phyloP scores from a whole-genome alignment of 2,113 vertebrate genomes.

The Hippocampus zosterae region DNA sequence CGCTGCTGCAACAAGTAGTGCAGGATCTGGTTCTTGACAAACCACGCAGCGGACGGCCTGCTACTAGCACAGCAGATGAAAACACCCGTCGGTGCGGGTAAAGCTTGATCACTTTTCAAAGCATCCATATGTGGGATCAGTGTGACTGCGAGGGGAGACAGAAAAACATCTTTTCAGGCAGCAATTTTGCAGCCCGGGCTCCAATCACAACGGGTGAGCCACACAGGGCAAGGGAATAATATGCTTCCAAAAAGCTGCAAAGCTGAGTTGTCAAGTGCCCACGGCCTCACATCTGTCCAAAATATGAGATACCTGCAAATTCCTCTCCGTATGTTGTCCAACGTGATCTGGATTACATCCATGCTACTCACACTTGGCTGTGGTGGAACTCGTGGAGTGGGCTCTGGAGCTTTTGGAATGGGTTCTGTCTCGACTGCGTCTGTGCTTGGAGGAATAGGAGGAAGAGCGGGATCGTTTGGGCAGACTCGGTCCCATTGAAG shows the following conservation, averaged over 20 bases:
- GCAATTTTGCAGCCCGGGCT: background rate
- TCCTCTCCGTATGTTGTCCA: background rate
- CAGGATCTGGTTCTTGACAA: background rate
- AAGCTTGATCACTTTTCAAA: background rate
- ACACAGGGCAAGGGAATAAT: too few species aligned
- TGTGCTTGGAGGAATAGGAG: conserved; percentile 66
- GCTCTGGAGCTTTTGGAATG: conserved; percentile 70
- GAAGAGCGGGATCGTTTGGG: conserved; percentile 71
- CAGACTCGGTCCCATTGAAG: conserved; percentile 60
- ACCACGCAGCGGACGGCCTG: background rate
- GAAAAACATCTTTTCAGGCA: background rate
- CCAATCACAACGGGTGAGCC: background rate
- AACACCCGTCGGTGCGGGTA: background rate
- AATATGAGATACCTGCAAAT: background rate
- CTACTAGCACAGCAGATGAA: background rate
- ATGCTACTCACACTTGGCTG: conserved; percentile 66
- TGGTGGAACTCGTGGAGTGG: conserved; percentile 63
- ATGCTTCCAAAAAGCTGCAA: background rate
- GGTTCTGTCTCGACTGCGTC: conserved; percentile 69
- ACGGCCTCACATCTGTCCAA: background rate
- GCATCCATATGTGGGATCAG: background rate
- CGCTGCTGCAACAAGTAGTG: background rate
- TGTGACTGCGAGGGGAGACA: background rate
- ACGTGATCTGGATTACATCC: background rate
- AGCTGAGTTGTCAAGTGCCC: background rate